phyloP scores from a whole-genome alignment of 2,113 vertebrate genomes.

The Gymnocephalus cernua region DNA sequence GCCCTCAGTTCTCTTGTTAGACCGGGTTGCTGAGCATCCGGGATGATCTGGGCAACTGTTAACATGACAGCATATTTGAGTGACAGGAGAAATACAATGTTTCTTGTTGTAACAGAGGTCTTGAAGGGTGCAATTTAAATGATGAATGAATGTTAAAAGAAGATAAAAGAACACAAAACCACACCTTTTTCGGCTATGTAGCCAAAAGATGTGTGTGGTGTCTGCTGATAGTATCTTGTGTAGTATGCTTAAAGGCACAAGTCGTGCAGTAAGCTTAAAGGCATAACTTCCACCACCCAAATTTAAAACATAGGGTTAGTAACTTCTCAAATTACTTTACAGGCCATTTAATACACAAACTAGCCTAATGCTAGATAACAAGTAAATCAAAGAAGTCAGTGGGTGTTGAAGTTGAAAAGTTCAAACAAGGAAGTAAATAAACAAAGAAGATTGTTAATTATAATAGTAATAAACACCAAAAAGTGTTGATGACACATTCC shows the following conservation, averaged over 20 bases:
- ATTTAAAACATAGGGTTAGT: background rate
- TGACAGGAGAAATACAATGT: conserved; percentile 45
- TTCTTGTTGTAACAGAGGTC: conserved; percentile 11
- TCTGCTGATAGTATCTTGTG: background rate
- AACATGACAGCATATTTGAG: conserved; percentile 51
- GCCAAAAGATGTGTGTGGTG: background rate
- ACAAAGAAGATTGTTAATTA: background rate
- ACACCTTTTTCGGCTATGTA: too few relatives aligned
- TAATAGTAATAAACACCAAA: background rate
- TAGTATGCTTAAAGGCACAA: background rate
- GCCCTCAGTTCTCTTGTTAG: conserved; percentile 42
- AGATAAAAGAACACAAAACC: background rate
- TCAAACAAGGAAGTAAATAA: background rate
- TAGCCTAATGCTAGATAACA: too few relatives aligned
- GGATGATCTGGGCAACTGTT: conserved; percentile 30
- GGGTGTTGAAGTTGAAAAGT: background rate
- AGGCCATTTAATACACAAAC: background rate
- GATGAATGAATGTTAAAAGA: background rate
- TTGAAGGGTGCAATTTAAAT: conserved; percentile 26
- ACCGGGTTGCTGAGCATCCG: conserved; percentile 44
- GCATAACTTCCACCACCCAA: background rate
- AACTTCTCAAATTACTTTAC: background rate
- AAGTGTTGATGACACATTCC: conserved; percentile 19
- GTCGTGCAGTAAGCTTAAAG: background rate
- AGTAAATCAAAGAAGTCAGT: background rate